These are phyloP conservation scores for Napeogenes inachia DNA, from an alignment of 2,888 invertebrate genomes.

Conservation along the genomic window DNA sequence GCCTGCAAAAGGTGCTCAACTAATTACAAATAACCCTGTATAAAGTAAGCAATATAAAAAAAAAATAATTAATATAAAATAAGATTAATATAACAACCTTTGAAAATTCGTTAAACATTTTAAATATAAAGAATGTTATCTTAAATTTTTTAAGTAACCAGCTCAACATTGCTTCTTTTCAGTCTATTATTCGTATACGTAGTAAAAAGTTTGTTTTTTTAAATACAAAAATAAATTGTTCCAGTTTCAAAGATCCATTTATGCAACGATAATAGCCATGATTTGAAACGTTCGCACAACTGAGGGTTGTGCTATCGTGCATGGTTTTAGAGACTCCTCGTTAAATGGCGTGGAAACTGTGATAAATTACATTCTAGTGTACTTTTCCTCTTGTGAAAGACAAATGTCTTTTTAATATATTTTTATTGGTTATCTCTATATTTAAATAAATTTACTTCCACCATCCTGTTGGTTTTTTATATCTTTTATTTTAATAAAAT, in stretches of 20 bases:
- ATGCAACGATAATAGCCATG: slow-evolving; percentile 38
- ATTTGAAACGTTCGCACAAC: slow-evolving; percentile 60
- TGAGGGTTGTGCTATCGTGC: slow-evolving; percentile 63
- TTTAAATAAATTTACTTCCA: not conserved
- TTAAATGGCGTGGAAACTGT: slow-evolving; percentile 72
- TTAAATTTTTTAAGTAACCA: too few relatives aligned
- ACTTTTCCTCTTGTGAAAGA: slow-evolving; percentile 60
- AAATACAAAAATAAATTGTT: slow-evolving; percentile 1
- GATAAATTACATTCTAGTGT: slow-evolving; percentile 72
- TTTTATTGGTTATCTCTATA: slow-evolving; percentile 36
- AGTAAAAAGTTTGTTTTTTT: not conserved
- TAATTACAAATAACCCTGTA: too few relatives aligned
- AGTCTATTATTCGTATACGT: too few relatives aligned
- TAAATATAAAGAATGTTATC: too few relatives aligned
- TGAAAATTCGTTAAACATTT: too few relatives aligned
- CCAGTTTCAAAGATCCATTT: not conserved
- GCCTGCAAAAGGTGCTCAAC: too few relatives aligned
- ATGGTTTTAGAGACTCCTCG: slow-evolving; percentile 64
- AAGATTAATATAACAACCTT: too few relatives aligned
- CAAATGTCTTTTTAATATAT: slow-evolving; percentile 39
- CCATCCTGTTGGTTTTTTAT: too few relatives aligned
- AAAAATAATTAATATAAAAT: too few relatives aligned
- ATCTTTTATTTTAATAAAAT: too few relatives aligned
- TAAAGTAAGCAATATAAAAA: too few relatives aligned
- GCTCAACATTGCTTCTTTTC: too few relatives aligned